Conservation (phyloP, 2,797 vertebrate genomes). For the Macropus fuliginosus region DNA sequence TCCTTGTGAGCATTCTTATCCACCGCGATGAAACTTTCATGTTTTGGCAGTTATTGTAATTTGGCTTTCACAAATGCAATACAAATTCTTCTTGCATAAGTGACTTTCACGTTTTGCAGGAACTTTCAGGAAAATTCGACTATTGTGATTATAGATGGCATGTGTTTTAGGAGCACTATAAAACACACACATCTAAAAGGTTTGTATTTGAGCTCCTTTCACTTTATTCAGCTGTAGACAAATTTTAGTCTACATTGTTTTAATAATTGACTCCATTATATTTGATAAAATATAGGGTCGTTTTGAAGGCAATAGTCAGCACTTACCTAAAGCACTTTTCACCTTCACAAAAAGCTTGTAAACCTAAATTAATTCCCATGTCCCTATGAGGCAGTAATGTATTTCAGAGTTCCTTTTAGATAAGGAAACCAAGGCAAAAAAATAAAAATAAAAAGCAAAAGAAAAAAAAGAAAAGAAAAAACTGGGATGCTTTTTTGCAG, state of each 20-base stretch:
- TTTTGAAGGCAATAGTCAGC: constrained; percentile 76
- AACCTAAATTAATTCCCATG: constrained; percentile 69
- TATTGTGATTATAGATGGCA: constrained; percentile 81
- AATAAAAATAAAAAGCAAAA: not conserved
- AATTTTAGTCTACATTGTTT: constrained; percentile 78
- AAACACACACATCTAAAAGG: constrained; percentile 79
- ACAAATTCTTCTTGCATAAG: constrained; percentile 83
- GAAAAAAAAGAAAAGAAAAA: not conserved
- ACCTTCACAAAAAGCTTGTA: constrained; percentile 68
- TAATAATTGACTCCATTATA: constrained; percentile 83
- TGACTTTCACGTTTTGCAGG: constrained; percentile 81
- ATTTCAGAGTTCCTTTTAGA: constrained; percentile 38
- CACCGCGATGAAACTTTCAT: constrained; percentile 85
- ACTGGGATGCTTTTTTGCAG: not conserved
- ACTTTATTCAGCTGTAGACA: constrained; percentile 81
- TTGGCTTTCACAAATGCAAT: constrained; percentile 86
- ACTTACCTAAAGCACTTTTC: constrained; percentile 74
- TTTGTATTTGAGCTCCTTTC: constrained; percentile 81
- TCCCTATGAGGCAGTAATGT: constrained; percentile 51
- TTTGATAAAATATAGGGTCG: constrained; percentile 81
- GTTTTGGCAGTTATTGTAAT: constrained; percentile 89
- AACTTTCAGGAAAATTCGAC: constrained; percentile 82
- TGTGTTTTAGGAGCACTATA: constrained; percentile 81
- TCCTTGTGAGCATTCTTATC: constrained; percentile 82
- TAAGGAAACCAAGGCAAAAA: constrained; percentile 66